Base-by-base conservation (phyloP, 92 coral and sea anemone genomes). In the Micromussa lordhowensis region DNA sequence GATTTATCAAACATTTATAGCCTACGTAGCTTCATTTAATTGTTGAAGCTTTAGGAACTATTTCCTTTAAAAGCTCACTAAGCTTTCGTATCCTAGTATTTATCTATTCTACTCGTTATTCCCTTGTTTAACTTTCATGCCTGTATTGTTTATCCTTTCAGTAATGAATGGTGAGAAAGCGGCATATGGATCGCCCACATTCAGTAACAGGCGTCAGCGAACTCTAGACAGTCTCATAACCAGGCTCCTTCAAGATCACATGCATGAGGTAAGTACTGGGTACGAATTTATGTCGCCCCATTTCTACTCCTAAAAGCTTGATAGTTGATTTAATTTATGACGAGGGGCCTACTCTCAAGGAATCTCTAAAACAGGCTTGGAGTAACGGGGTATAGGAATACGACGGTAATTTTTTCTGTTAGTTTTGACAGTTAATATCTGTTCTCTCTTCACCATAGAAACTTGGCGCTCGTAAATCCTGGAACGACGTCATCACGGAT, bases 121-220 rank as follows among this genome's bases (percentile, higher is more conserved):
- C 63, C 1, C 38, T 14, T 58, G 3, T n/a, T n/a, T 28, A 24
- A 26, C 12, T 9, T 19, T 35, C 1, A 21, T 78, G 18, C 17
- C 31, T 74, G 12, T n/a, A 0, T 12, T 66, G 64, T 28, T 19
- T 49, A 17, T 29, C 21, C 12, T 48, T 85, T 38, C 69, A 97
- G 99, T 97, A 83, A 97, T 97, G 87, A 97, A 97, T 40, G 99
- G 99, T 19, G 99, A 97, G 87, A 97, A 97, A 82, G 99, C 99
- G 21, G 98, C 98, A 5, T 95, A 97, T 88, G 88, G 92, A 78
- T 95, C 99, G 28, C 99, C 99, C 14, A 97, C 98, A 34, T 97
- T 97, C 87, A 97, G 99, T 68, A 95, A 94, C 80, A 92, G 99
- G 64, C 96, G 99, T 21, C 99, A 97, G 91, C 93, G 99, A 58